Base-by-base conservation (phyloP, 2,797 vertebrate genomes). In the Halcyon leucocephala region DNA sequence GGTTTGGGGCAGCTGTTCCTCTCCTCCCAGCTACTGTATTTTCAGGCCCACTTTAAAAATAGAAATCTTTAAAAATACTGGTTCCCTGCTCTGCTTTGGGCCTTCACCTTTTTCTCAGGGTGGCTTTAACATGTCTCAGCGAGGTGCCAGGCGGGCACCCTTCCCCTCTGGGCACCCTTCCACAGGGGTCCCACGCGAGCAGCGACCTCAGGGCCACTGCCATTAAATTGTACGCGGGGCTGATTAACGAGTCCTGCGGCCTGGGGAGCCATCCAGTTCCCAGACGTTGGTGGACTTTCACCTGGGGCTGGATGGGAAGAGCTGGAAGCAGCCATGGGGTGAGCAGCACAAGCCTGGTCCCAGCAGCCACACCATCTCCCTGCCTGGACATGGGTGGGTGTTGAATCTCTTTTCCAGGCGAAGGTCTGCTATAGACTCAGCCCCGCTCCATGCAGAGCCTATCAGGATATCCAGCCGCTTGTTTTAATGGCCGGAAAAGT, bases 401-500 rank as follows among this genome's bases (percentile, higher is more conserved):
- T 26, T 2, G 35, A 62, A 93, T 60, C 65, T 67, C 87, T 96
- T 94, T 92, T 95, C 77, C 86, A 96, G 90, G 22, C 61, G 0
- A 31, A 33, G 62, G 31, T 66, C 79, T 84, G 79, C 31, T 44
- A 18, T 28, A 3, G 69, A 42, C 76, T 76, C 69, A 13, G 55
- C 81, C 80, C 49, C 7, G 60, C 82, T 92, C 71, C 26, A 24
- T 12, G 67, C 60, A 4, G 39, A 67, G 52, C 37, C 86, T 87
- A 74, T 93, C 92, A 94, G 71, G 90, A 93, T 81, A 85, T 96
- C 81, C 94, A 93, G 91, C 51, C 35, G 57, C 39, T 90, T 17
- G 55, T 61, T 89, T 80, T 92, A 96, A 95, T 82, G 81, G 95
- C 95, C 93, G 92, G 96, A 96, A 96, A 96, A 94, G 89, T 42